Percentiles rank a stretch among this genome's conserved stretches.
Evolutionary conservation across 2,113 vertebrate species (phyloP).

Genomic region (Colossoma macropomum): DNA sequence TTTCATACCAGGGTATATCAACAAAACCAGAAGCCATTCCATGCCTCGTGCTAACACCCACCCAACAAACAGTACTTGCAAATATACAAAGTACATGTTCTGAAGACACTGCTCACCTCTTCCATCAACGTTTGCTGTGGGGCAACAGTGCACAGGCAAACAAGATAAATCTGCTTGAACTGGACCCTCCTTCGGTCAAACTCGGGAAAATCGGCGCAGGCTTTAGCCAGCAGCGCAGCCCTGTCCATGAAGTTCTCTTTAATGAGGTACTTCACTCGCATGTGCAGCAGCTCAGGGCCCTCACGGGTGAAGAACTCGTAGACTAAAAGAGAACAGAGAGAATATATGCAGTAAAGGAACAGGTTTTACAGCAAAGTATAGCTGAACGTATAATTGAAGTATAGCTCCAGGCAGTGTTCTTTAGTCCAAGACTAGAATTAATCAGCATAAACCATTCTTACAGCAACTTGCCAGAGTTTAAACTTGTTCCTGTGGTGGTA

Average conservation of each 20-base stretch:
- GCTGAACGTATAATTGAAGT: too few relatives aligned
- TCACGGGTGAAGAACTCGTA: slow-evolving; percentile 87
- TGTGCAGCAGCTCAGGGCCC: slow-evolving; percentile 88
- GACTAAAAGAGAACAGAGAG: slow-evolving; percentile 70
- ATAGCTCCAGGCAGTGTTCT: too few relatives aligned
- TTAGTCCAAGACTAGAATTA: too few relatives aligned
- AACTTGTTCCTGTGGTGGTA: too few relatives aligned
- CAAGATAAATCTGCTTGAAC: slow-evolving; percentile 94
- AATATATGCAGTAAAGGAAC: neutral
- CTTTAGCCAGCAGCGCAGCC: slow-evolving; percentile 88
- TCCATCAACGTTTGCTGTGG: slow-evolving; percentile 90
- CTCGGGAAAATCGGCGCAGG: slow-evolving; percentile 85
- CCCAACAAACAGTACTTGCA: too few relatives aligned
- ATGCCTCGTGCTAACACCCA: too few relatives aligned
- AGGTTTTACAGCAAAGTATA: too few relatives aligned
- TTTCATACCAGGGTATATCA: too few relatives aligned
- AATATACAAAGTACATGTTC: too few relatives aligned
- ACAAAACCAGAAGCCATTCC: too few relatives aligned
- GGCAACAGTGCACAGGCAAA: slow-evolving; percentile 89
- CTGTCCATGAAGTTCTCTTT: slow-evolving; percentile 85
- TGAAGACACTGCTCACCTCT: slow-evolving; percentile 80
- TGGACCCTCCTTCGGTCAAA: slow-evolving; percentile 84
- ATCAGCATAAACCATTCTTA: too few relatives aligned
- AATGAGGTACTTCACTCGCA: slow-evolving; percentile 94
- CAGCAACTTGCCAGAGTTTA: too few relatives aligned